Percentiles rank a stretch among this genome's conserved stretches.
phyloP scores from a whole-genome alignment of 2,888 invertebrate genomes.

The Villa cingulata region DNA sequence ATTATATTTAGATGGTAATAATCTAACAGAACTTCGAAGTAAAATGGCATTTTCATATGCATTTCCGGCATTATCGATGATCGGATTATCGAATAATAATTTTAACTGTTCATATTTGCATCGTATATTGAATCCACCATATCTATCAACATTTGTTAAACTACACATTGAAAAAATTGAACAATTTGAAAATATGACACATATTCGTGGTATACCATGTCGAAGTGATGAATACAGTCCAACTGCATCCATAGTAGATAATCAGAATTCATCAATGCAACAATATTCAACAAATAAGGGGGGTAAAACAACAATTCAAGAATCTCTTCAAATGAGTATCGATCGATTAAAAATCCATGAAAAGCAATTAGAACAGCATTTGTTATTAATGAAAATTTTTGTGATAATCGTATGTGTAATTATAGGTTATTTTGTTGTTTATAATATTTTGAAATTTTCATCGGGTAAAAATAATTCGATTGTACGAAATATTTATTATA shows the following conservation, averaged over 20 bases:
- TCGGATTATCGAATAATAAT: conserved; percentile 29
- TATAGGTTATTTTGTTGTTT: conserved; percentile 3
- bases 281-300: background rate
- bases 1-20: conserved; percentile 30
- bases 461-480: background rate
- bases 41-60: conserved; percentile 25
- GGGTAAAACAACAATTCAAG: background rate
- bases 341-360: conserved; percentile 22
- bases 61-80: conserved; percentile 25
- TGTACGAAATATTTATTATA: conserved; percentile 27
- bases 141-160: conserved; percentile 21
- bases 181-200: conserved; percentile 19
- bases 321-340: conserved; percentile 10
- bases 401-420: conserved; percentile 14
- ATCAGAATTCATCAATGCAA: no score
- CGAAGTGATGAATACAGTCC: conserved; percentile 13
- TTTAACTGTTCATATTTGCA: conserved; percentile 34
- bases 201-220: conserved; percentile 32
- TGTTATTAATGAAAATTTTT: conserved; percentile 23
- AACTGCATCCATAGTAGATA: no score
- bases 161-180: conserved; percentile 29
- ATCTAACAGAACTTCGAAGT: conserved; percentile 27
- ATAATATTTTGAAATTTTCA: background rate
- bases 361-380: conserved; percentile 23
- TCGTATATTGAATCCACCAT: conserved; percentile 26